Percentiles rank a stretch among this genome's conserved stretches.
These are phyloP conservation scores for Antitype chi DNA, from an alignment of 2,888 invertebrate species.

Conservation along the genomic window DNA sequence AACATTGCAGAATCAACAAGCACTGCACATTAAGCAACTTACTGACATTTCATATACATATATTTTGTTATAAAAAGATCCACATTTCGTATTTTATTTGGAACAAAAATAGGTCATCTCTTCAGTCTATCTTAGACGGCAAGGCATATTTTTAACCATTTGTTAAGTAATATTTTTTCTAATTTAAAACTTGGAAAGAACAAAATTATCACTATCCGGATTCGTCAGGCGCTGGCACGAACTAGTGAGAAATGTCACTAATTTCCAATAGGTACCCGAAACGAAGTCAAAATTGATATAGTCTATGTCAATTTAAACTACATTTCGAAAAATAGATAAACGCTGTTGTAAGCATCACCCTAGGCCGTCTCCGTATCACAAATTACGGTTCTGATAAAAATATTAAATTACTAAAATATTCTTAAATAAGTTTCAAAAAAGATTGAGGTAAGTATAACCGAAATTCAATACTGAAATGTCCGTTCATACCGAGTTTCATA, in stretches of 20 bases:
- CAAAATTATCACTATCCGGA: background rate
- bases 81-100: slow-evolving; percentile 17
- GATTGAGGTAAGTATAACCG: background rate
- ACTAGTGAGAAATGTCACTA: background rate
- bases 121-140: slow-evolving; percentile 53
- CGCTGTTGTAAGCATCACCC: background rate
- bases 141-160: slow-evolving; percentile 12
- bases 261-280: background rate
- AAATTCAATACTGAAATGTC: slow-evolving; percentile 7
- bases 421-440: slow-evolving; percentile 12
- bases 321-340: background rate
- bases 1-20: slow-evolving; percentile 55
- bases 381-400: slow-evolving; percentile 18
- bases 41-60: slow-evolving; percentile 12
- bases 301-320: background rate
- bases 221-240: background rate
- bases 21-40: slow-evolving; percentile 24
- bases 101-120: slow-evolving; percentile 36
- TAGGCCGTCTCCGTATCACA: slow-evolving; percentile 2
- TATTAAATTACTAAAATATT: slow-evolving; percentile 40
- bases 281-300: background rate
- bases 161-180: background rate
- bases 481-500: background rate
- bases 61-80: slow-evolving; percentile 24
- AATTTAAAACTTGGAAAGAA: slow-evolving; percentile 4